These are phyloP conservation scores for Xiphias gladius DNA, from an alignment of 2,113 vertebrate genomes.

Conservation along the genomic window DNA sequence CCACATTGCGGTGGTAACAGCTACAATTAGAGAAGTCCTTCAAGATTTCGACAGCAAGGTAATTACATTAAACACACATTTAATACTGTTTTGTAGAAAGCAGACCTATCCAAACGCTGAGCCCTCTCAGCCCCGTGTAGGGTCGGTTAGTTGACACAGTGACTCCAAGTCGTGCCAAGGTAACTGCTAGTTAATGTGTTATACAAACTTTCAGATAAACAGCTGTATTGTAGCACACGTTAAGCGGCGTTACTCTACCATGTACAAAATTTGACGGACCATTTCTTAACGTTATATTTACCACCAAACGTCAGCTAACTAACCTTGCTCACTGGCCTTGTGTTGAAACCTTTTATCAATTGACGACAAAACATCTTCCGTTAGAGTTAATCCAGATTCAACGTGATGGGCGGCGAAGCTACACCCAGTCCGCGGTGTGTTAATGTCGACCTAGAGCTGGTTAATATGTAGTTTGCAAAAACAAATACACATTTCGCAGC, in stretches of 20 bases:
- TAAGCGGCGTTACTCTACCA: no score
- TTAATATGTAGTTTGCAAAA: neutral
- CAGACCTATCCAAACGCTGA: neutral
- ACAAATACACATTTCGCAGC: neutral
- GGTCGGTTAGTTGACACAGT: no score
- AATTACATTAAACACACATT: neutral
- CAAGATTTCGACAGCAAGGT: conserved; percentile 47
- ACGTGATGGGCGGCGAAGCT: neutral
- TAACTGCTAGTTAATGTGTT: no score
- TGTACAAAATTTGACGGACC: neutral
- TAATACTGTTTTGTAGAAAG: neutral
- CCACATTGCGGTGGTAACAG: conserved; percentile 12
- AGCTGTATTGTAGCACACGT: neutral
- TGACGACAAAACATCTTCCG: conserved; percentile 20
- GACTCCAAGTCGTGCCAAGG: no score
- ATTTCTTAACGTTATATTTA: neutral
- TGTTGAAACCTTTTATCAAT: conserved; percentile 39
- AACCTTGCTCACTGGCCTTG: conserved; percentile 45
- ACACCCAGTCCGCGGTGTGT: neutral
- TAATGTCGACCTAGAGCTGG: neutral
- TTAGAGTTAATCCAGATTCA: conserved; percentile 30
- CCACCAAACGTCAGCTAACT: conserved; percentile 1
- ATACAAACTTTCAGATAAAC: neutral
- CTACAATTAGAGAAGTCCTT: neutral
- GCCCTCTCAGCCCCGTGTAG: neutral